Base-by-base conservation (phyloP, 2,888 invertebrate species). In the Agriopis leucophaearia region DNA sequence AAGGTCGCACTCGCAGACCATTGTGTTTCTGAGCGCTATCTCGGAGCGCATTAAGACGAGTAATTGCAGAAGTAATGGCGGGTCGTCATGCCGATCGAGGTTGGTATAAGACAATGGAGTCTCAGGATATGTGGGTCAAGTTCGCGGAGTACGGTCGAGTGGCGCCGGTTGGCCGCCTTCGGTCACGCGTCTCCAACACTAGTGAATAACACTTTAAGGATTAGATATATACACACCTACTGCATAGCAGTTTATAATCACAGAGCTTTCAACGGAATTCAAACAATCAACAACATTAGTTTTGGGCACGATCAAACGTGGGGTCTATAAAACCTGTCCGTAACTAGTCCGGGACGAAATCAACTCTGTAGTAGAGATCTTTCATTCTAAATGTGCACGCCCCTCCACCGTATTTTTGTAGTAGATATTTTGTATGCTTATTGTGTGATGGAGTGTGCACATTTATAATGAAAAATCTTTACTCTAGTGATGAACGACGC, bases 61-160 rank as follows among this genome's bases (percentile, higher is more conserved):
- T 80, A 80, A 84, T 85, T 80, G 78, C 65, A 79, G 75, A 74
- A 75, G 80, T 80, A 80, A 84, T 85, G 81, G 78, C 67, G 80
- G 81, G 75, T 80, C 79, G 79, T 83, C 70, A 80, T 81, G 83
- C 74, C 78, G 82, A 84, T 82, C 83, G 90, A 91, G 91, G 91
- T 77, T 87, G 78, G 69, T 60, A 74, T 73, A 84, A 91, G 85
- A 93, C 92, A 93, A 92, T 92, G 81, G 88, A 80, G 82, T 87
- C 85, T 84, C 77, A 75, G 76, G 82, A 82, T 83, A 90, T 88
- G 91, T 92, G 80, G 91, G 93, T 92, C 92, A 93, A 93, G 92
- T 92, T 91, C 85, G 83, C 77, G 79, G 78, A 84, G 82, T 55
- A 27, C 85, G 81, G 75, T 82, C 78, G 78, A 84, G 76, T 79